A percentile compares a stretch with the other conserved stretches of the same genome.
These are phyloP conservation scores for Blastomussa wellsi DNA, from an alignment of 92 coral and sea anemone species.

Conservation along the genomic window DNA sequence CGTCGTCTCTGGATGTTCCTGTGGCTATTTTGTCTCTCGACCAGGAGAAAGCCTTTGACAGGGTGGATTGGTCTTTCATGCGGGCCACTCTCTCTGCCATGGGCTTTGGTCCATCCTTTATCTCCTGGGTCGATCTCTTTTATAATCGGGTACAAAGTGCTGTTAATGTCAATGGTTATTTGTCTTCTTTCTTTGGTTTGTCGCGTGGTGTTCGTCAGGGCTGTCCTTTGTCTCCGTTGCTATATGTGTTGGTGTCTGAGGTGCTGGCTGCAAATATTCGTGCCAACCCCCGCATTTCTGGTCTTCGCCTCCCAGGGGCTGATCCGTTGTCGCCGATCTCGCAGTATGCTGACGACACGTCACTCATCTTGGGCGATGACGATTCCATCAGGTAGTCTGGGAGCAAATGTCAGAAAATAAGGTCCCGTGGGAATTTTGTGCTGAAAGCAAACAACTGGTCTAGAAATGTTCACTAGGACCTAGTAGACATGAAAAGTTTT, in stretches of 20 bases:
- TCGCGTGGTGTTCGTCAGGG: constrained; percentile 56
- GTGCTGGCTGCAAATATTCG: constrained; percentile 19
- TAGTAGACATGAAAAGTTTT: no score
- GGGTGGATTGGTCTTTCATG: constrained; percentile 30
- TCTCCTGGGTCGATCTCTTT: constrained; percentile 44
- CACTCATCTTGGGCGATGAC: constrained; percentile 40
- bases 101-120: constrained; percentile 59
- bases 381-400: background rate
- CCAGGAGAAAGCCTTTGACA: constrained; percentile 42
- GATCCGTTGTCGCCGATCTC: constrained; percentile 3
- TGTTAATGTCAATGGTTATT: constrained; percentile 52
- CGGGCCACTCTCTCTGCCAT: background rate
- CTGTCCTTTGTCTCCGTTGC: background rate
- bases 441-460: no score
- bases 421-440: no score
- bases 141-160: constrained; percentile 43
- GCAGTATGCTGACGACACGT: constrained; percentile 69
- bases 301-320: background rate
- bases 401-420: no score
- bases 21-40: background rate
- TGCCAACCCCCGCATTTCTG: background rate
- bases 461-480: no score
- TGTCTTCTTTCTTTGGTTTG: constrained; percentile 29
- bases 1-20: background rate
- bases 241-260: constrained; percentile 17